Base-by-base conservation (phyloP, 2,888 invertebrate species). In the Mythimna albipuncta region DNA sequence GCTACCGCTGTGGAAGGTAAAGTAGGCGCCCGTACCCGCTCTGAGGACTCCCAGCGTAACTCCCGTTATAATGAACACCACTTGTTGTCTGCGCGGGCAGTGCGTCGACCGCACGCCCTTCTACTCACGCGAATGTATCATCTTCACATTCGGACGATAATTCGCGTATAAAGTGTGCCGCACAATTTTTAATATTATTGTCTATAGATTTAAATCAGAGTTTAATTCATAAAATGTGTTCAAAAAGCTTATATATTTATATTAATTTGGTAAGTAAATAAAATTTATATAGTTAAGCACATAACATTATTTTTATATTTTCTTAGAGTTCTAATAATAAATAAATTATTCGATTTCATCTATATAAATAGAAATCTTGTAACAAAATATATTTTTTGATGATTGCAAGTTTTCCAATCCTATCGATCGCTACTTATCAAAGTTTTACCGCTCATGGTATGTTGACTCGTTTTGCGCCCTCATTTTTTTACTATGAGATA, bases 101-200 rank as follows among this genome's bases (percentile, higher is more conserved):
- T 96, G 95, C 95, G 95, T 94, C 95, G 95, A 93, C 93, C 95
- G 96, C 94, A 94, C 95, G 95, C 95, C 95, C 93, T 94, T 93
- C 90, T 89, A 91, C 82, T 92, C 88, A 91, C 93, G 96, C 95
- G 95, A 95, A 96, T 96, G 96, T 95, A 91, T 92, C 90, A 93
- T 93, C 92, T 91, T 93, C 91, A 93, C 90, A 93, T 89, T 93
- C 91, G 92, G 88, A 90, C 89, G 85, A 90, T 91, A 92, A 90
- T 91, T 94, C 91, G 94, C 94, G 93, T 93, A 88, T 91, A 92
- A 91, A 93, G 92, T 94, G 93, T 92, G 91, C 86, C 85, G 86
- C 87, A 83, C 77, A 83, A 85, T 85, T 89, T 88, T 79, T 85
- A 85, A 85, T 82, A 84, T 79, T 86, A 82, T 86, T 88, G 83